Conservation (phyloP, 2,113 vertebrate genomes). For the Corythaixoides concolor region DNA sequence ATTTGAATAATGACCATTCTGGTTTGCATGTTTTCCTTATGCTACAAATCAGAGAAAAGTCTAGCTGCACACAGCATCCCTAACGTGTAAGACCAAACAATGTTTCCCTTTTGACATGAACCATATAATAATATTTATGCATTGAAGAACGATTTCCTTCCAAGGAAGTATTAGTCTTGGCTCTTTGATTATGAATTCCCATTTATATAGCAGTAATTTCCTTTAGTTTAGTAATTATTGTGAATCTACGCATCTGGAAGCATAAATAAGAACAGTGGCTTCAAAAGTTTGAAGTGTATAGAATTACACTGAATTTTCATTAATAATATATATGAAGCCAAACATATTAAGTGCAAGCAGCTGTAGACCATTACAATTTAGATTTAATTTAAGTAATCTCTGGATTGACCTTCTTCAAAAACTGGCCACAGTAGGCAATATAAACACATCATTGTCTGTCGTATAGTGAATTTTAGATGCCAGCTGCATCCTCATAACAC, state of each 20-base stretch:
- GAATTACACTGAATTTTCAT: not conserved
- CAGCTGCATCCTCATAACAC: conserved; percentile 30
- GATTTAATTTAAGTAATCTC: conserved; percentile 38
- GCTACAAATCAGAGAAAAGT: not conserved
- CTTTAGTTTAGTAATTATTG: not conserved
- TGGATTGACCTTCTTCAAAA: conserved; percentile 45
- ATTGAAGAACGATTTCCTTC: not conserved
- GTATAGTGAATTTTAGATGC: conserved; percentile 32
- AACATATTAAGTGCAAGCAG: not conserved
- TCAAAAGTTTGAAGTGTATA: not conserved
- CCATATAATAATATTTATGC: not conserved
- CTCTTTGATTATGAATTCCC: not conserved
- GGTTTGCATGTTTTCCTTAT: not conserved
- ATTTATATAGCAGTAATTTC: not conserved
- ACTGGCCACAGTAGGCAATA: not conserved
- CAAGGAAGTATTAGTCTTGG: not conserved
- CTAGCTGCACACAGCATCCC: not conserved
- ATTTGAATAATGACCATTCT: not conserved
- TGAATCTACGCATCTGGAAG: not conserved
- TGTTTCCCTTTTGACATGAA: not conserved
- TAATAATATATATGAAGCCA: conserved; percentile 3
- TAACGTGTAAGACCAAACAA: not conserved
- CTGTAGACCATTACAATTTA: not conserved
- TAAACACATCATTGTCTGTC: not conserved
- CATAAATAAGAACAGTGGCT: not conserved